phyloP scores from a whole-genome alignment of 2,797 vertebrate genomes.

The Falco biarmicus region DNA sequence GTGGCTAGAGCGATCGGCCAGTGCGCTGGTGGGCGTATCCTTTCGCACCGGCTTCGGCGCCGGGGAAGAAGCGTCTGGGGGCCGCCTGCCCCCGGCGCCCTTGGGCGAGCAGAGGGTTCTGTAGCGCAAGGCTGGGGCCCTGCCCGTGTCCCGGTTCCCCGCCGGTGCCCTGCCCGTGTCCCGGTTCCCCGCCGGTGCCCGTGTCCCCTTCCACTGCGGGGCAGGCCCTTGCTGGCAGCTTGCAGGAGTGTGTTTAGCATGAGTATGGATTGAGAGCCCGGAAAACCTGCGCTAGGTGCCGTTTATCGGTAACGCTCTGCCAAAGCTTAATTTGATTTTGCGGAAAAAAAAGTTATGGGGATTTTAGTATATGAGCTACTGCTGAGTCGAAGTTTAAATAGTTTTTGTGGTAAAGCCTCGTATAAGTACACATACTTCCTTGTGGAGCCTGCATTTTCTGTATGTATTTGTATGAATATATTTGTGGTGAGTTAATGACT shows the following conservation, averaged over 20 bases:
- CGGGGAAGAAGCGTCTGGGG: too few relatives aligned
- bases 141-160: too few relatives aligned
- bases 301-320: background rate
- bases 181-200: too few relatives aligned
- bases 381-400: background rate
- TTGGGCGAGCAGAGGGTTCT: too few relatives aligned
- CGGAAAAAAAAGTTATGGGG: rapidly evolving
- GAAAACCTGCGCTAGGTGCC: rapidly evolving
- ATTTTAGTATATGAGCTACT: background rate
- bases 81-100: too few relatives aligned
- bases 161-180: too few relatives aligned
- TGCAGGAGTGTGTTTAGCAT: too few relatives aligned
- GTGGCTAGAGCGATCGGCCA: background rate
- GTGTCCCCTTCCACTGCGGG: too few relatives aligned
- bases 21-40: background rate
- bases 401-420: background rate
- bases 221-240: too few relatives aligned
- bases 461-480: rapidly evolving
- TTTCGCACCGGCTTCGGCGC: background rate
- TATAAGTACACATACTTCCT: rapidly evolving
- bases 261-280: too few relatives aligned
- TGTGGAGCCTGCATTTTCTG: background rate
- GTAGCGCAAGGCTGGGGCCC: too few relatives aligned
- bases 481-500: background rate
- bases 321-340: background rate